Percentiles rank a stretch among this genome's conserved stretches.
phyloP scores from a whole-genome alignment of 2,888 invertebrate species.

The Herminia tarsipennalis region DNA sequence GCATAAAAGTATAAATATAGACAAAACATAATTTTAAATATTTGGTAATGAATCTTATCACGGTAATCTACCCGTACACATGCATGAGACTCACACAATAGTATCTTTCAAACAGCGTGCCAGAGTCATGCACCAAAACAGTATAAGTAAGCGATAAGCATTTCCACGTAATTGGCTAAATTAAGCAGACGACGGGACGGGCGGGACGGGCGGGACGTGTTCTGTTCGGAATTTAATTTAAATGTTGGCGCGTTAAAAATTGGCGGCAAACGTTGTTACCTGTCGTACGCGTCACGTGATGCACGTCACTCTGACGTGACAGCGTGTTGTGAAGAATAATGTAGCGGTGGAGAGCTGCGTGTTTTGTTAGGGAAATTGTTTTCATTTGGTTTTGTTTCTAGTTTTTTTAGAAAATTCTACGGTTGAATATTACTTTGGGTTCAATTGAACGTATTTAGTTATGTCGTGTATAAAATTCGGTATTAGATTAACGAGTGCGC shows the following conservation, averaged over 20 bases:
- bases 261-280: constrained; percentile 71
- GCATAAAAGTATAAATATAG: too few relatives aligned
- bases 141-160: constrained; percentile 67
- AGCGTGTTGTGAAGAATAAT: constrained; percentile 24
- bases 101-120: neutral
- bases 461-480: too few relatives aligned
- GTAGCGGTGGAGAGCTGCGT: constrained; percentile 1
- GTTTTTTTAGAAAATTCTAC: too few relatives aligned
- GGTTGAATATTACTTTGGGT: too few relatives aligned
- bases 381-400: constrained; percentile 1
- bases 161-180: constrained; percentile 74
- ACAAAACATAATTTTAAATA: too few relatives aligned
- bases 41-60: too few relatives aligned
- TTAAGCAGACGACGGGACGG: constrained; percentile 58
- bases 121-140: constrained; percentile 38
- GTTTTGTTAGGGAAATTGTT: constrained; percentile 2
- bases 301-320: constrained; percentile 29
- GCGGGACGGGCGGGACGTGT: constrained; percentile 43
- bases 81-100: too few relatives aligned
- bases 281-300: constrained; percentile 53
- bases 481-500: too few relatives aligned
- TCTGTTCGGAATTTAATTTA: constrained; percentile 74
- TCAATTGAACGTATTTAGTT: too few relatives aligned
- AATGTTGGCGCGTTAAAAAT: constrained; percentile 78
- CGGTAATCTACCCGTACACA: too few relatives aligned